Evolutionary conservation across 2,888 invertebrate genomes (phyloP).

Genomic region (Azorinus chamasolen): DNA sequence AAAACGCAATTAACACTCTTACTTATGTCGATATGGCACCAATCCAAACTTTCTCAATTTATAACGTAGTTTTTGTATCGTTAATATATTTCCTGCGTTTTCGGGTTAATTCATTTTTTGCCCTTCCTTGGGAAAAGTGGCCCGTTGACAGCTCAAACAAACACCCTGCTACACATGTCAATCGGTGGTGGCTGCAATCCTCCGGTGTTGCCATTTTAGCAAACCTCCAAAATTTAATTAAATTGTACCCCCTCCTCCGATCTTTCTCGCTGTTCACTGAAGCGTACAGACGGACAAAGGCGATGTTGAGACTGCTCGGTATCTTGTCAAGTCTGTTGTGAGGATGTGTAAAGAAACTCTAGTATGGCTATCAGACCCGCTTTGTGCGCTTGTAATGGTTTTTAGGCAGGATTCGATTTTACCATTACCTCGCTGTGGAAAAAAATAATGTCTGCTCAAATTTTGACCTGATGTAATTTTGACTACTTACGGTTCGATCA

Average conservation of each 20-base stretch:
- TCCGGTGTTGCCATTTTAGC: conserved; percentile 46
- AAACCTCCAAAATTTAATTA: conserved; percentile 61
- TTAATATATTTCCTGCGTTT: no score
- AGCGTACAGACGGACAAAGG: conserved; percentile 52
- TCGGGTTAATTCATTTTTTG: no score
- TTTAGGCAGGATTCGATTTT: no score
- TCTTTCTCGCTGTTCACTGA: conserved; percentile 39
- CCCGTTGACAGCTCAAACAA: conserved; percentile 18
- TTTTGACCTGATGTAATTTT: no score
- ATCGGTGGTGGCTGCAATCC: conserved; percentile 8
- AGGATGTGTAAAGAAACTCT: conserved; percentile 10
- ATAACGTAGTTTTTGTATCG: no score
- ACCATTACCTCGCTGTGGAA: no score
- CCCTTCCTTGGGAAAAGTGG: no score
- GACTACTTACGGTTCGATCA: no score
- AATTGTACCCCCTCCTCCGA: conserved; percentile 53
- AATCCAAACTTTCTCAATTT: no score
- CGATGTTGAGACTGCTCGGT: conserved; percentile 32
- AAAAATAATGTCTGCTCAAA: no score
- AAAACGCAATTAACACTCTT: no score
- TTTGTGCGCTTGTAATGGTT: conserved; percentile 5
- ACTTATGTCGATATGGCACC: no score
- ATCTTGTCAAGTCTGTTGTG: conserved; percentile 49
- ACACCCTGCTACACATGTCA: conserved; percentile 21
- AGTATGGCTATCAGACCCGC: neutral